phyloP scores from a whole-genome alignment of 1,140 invertebrate species.

The Venturia canescens region DNA sequence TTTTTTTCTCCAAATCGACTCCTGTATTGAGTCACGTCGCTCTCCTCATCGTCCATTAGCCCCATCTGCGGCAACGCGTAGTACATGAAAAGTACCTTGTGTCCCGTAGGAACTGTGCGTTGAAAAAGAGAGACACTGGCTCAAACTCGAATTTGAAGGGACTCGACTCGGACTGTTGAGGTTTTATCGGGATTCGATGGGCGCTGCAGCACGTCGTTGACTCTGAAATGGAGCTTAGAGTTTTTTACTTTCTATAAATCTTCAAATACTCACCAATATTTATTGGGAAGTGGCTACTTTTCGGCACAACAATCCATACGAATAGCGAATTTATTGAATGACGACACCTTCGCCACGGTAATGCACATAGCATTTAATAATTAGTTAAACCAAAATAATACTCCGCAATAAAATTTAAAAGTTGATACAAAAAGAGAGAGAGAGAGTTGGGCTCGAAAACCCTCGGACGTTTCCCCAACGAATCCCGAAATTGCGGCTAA shows the following conservation, averaged over 20 bases:
- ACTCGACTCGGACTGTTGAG: background rate
- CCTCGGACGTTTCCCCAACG: conserved; percentile 23
- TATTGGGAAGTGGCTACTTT: no score
- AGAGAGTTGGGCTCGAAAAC: background rate
- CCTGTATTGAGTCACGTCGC: conserved; percentile 30
- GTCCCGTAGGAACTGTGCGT: background rate
- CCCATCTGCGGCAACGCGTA: background rate
- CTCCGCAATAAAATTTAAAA: no score
- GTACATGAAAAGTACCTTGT: conserved; percentile 16
- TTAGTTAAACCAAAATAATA: no score
- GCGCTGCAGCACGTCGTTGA: no score
- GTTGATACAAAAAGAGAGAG: background rate
- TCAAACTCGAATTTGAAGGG: background rate
- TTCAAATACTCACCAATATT: no score
- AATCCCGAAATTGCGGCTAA: background rate
- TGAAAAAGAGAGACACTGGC: background rate
- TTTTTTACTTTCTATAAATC: no score
- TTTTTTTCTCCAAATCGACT: background rate
- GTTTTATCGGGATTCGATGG: no score
- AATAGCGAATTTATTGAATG: no score
- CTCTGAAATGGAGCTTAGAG: no score
- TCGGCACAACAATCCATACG: no score
- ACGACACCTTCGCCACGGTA: no score
- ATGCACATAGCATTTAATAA: no score
- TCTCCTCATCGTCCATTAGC: conserved; percentile 32